Percentiles rank a stretch among this genome's conserved stretches.
These are phyloP conservation scores for Brachionus calyciflorus DNA, from an alignment of 1,140 invertebrate species.

Conservation along the genomic window DNA sequence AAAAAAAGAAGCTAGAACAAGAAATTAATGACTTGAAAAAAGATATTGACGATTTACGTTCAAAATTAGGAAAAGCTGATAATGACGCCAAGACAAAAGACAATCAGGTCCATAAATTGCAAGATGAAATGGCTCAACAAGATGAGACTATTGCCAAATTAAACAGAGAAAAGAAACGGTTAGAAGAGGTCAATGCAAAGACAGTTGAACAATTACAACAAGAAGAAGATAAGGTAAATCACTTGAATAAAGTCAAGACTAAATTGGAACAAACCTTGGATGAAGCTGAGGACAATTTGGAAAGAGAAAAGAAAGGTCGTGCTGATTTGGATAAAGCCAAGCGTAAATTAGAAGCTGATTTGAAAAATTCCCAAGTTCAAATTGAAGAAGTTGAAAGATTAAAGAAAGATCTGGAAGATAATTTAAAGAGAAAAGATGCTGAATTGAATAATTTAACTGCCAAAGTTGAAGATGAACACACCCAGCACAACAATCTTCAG, in stretches of 20 bases:
- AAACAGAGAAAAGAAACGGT: slow-evolving; percentile 97
- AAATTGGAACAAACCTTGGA: slow-evolving; percentile 96
- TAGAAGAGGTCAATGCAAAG: slow-evolving; percentile 91
- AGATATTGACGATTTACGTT: slow-evolving; percentile 90
- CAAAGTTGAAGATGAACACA: slow-evolving; percentile 97
- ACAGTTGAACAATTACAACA: slow-evolving; percentile 90
- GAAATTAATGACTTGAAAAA: slow-evolving; percentile 89
- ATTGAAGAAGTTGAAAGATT: slow-evolving; percentile 93
- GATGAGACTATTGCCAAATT: slow-evolving; percentile 98
- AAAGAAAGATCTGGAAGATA: slow-evolving; percentile 95
- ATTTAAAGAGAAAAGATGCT: slow-evolving; percentile 76
- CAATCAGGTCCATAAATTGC: slow-evolving; percentile 89
- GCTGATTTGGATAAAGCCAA: slow-evolving; percentile 95
- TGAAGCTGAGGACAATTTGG: slow-evolving; percentile 91
- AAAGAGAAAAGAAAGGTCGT: slow-evolving; percentile 96
- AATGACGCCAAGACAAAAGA: slow-evolving; percentile 96
- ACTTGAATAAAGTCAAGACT: slow-evolving; percentile 96
- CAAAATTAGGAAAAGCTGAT: slow-evolving; percentile 78
- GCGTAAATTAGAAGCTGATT: slow-evolving; percentile 87
- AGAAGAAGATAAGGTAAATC: slow-evolving; percentile 98
- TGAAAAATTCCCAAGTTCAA: slow-evolving; percentile 96
- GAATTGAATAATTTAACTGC: slow-evolving; percentile 87
- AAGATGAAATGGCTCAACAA: slow-evolving; percentile 90
- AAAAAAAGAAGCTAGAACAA: slow-evolving; percentile 91
- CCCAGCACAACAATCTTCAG: slow-evolving; percentile 86